phyloP scores from a whole-genome alignment of 2,888 invertebrate species.

The Tipula helvola region DNA sequence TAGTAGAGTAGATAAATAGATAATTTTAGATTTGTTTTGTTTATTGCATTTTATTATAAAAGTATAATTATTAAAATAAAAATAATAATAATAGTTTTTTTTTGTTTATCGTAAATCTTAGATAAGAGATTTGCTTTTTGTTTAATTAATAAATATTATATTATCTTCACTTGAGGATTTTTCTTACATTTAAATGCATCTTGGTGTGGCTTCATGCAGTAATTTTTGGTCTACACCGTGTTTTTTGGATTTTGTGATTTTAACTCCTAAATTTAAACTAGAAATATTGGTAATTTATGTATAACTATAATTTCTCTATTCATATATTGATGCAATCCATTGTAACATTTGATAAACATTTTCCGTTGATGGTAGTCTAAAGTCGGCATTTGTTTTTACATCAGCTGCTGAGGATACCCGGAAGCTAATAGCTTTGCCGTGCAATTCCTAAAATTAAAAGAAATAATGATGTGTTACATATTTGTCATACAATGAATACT shows the following conservation, averaged over 20 bases:
- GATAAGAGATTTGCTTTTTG: neutral
- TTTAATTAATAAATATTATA: neutral
- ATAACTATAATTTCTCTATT: neutral
- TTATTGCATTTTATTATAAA: neutral
- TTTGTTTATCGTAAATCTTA: neutral
- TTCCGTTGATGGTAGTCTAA: constrained; percentile 55
- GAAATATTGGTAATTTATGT: neutral
- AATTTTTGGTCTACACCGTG: neutral
- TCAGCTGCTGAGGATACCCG: constrained; percentile 54
- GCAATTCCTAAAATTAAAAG: constrained; percentile 41
- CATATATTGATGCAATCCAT: constrained; percentile 40
- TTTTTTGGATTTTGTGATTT: neutral
- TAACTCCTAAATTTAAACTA: neutral
- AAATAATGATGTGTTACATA: neutral
- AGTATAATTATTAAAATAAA: neutral
- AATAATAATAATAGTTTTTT: neutral
- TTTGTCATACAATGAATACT: too few species aligned
- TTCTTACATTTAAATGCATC: neutral
- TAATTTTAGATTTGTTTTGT: neutral
- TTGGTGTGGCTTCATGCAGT: neutral
- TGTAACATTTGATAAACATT: constrained; percentile 56
- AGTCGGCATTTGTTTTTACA: constrained; percentile 56
- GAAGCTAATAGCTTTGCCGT: constrained; percentile 65
- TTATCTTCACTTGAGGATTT: neutral
- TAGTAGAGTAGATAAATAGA: neutral